Base-by-base conservation (phyloP, 2,888 invertebrate genomes). In the Autographa pulchrina region DNA sequence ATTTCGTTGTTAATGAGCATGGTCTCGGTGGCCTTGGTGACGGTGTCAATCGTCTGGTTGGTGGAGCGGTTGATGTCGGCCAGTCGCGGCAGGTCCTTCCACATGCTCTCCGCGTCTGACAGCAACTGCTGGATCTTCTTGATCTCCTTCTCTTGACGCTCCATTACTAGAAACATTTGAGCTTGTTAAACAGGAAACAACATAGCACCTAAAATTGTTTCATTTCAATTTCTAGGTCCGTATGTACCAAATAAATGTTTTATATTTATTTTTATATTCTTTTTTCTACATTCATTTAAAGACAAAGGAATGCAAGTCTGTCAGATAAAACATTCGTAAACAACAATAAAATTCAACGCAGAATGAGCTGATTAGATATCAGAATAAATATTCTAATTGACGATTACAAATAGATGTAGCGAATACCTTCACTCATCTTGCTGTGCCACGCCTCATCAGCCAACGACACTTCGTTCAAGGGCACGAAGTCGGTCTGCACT, bases 41-140 rank as follows among this genome's bases (percentile, higher is more conserved):
- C 80, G 0, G 96, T 94, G 61, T 94, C 95, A 59, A 97, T 90
- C 0, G 97, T 97, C 65, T 96, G 93, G 88, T 98, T 98, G 75
- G 96, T 96, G 43, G 96, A 87, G 14, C 92, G 91, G 70, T 96
- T 95, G 1, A 97, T 89, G 72, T 97, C 97, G 0, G 90, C 86
- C 18, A 92, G 90, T 6, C 94, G 90, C 6, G 97, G 96, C 58
- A 97, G 84, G 9, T 93, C 94, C 85, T 96, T 96, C 93, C 95
- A 94, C 87, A 94, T 90, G 80, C 94, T 91, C 82, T 96, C 95
- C 8, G 92, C 96, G 89, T 90, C 96, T 65, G 89, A 93, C 62
- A 93, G 91, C 81, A 90, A 85, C 64, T 87, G 89, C 77, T 89
- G 93, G 76, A 90, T 96, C 86, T 93, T 93, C 78, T 90, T 88